These are phyloP conservation scores for Neolamprologus devosi DNA, from an alignment of 2,113 vertebrate genomes.

Conservation along the genomic window DNA sequence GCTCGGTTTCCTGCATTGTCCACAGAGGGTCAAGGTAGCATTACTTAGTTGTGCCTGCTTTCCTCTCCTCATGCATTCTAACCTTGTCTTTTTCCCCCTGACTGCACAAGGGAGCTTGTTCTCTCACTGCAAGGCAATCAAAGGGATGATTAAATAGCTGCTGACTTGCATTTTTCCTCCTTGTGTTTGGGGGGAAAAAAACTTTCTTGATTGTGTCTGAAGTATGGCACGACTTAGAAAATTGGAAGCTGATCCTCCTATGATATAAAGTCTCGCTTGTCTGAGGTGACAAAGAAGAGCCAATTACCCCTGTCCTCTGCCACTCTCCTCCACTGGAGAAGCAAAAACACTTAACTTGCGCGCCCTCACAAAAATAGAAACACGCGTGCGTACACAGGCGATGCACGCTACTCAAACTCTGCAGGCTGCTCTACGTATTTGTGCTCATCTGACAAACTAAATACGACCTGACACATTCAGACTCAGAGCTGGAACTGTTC, in stretches of 20 bases:
- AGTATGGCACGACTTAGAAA: slow-evolving; percentile 45
- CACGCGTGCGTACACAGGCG: not conserved
- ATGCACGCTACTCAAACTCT: not conserved
- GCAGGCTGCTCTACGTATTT: not conserved
- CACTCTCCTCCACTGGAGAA: slow-evolving; percentile 7
- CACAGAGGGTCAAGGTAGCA: not conserved
- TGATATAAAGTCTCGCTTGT: slow-evolving; percentile 58
- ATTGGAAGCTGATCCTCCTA: slow-evolving; percentile 55
- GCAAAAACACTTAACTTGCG: not conserved
- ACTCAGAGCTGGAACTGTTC: slow-evolving; percentile 36
- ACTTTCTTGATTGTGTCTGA: slow-evolving; percentile 62
- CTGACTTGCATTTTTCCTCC: slow-evolving; percentile 66
- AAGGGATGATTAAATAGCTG: slow-evolving; percentile 67
- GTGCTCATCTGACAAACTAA: slow-evolving; percentile 42
- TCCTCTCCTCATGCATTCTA: slow-evolving; percentile 7
- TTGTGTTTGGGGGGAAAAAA: slow-evolving; percentile 7
- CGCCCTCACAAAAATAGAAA: not conserved
- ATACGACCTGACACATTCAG: slow-evolving; percentile 59
- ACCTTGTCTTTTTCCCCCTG: slow-evolving; percentile 17
- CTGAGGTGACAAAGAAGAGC: slow-evolving; percentile 62
- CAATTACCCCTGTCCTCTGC: slow-evolving; percentile 61
- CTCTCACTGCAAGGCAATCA: slow-evolving; percentile 39
- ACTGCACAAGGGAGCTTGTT: slow-evolving; percentile 32
- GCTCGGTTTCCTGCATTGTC: not conserved
- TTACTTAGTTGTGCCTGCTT: not conserved